Evolutionary conservation across 1,140 invertebrate genomes (phyloP), one percentile per base, ranked within the genome.

Genomic region (Penaeus japonicus): DNA sequence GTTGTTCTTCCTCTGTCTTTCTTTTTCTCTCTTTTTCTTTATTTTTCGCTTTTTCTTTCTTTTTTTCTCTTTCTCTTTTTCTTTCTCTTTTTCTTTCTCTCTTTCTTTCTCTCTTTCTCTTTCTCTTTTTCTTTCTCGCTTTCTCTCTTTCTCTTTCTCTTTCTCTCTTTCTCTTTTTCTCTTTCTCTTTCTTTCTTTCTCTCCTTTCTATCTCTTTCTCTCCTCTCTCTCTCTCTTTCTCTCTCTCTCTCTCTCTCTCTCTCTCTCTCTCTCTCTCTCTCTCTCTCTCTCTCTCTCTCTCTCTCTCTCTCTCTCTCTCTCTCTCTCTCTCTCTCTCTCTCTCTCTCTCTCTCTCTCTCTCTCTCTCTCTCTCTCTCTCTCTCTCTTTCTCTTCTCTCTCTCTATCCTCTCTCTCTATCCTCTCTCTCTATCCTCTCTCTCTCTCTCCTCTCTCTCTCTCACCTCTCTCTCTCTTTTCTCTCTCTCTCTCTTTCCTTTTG

Each of bases 381-480:
- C n/a, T n/a, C n/a, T n/a, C n/a, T n/a, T n/a, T n/a, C n/a, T n/a
- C n/a, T n/a, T n/a, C n/a, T n/a, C n/a, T n/a, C n/a, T n/a, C n/a
- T n/a, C n/a, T n/a, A n/a, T n/a, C n/a, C n/a, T n/a, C n/a, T n/a
- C n/a, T n/a, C n/a, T n/a, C n/a, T n/a, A n/a, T n/a, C n/a, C n/a
- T n/a, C n/a, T n/a, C n/a, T n/a, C n/a, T n/a, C n/a, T n/a, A n/a
- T n/a, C n/a, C n/a, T n/a, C n/a, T n/a, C n/a, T n/a, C n/a, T n/a
- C n/a, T n/a, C n/a, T n/a, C n/a, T n/a, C n/a, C n/a, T n/a, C n/a
- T n/a, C n/a, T n/a, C n/a, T n/a, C n/a, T n/a, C n/a, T n/a, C n/a
- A n/a, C n/a, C n/a, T n/a, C n/a, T n/a, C n/a, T n/a, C 78, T 54
- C 39, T 54, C 78, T 80, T n/a, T 80, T 54, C 78, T 39, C 35